Conservation (phyloP, 2,888 invertebrate genomes). For the Argyresthia goedartella region DNA sequence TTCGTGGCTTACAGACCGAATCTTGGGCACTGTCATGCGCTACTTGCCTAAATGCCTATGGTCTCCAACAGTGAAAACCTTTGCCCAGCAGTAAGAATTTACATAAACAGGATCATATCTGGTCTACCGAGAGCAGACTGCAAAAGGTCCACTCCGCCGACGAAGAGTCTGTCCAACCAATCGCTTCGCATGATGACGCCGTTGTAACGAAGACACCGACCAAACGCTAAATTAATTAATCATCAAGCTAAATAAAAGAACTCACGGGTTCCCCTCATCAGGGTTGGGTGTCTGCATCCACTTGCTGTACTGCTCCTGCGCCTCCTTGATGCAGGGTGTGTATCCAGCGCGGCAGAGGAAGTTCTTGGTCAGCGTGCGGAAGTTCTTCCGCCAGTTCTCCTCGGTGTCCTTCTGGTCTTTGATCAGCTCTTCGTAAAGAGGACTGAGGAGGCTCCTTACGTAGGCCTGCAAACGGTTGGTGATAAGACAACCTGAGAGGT, state of each 20-base stretch:
- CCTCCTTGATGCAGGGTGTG: constrained; percentile 81
- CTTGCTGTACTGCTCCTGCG: constrained; percentile 77
- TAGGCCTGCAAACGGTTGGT: constrained; percentile 67
- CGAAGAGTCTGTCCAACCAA: too few species aligned
- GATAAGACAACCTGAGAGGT: background rate
- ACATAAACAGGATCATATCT: too few species aligned
- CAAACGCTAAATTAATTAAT: too few species aligned
- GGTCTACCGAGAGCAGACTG: too few species aligned
- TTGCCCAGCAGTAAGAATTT: too few species aligned
- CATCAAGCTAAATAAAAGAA: constrained; percentile 14
- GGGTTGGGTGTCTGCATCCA: constrained; percentile 84
- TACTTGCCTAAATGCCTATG: too few species aligned
- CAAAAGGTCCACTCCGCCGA: too few species aligned
- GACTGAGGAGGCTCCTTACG: constrained; percentile 76
- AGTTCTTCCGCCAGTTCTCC: constrained; percentile 76
- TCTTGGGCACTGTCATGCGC: too few species aligned
- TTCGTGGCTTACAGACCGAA: too few species aligned
- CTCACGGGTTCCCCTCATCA: constrained; percentile 86
- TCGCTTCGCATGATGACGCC: too few species aligned
- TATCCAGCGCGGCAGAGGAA: constrained; percentile 84
- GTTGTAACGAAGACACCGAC: too few species aligned
- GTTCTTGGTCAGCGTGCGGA: constrained; percentile 76
- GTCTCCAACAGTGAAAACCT: too few species aligned
- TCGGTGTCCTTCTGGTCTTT: constrained; percentile 63
- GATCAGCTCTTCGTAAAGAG: constrained; percentile 78